Evolutionary conservation across 2,797 vertebrate species (phyloP).

Genomic region (Eulemur mongoz): DNA sequence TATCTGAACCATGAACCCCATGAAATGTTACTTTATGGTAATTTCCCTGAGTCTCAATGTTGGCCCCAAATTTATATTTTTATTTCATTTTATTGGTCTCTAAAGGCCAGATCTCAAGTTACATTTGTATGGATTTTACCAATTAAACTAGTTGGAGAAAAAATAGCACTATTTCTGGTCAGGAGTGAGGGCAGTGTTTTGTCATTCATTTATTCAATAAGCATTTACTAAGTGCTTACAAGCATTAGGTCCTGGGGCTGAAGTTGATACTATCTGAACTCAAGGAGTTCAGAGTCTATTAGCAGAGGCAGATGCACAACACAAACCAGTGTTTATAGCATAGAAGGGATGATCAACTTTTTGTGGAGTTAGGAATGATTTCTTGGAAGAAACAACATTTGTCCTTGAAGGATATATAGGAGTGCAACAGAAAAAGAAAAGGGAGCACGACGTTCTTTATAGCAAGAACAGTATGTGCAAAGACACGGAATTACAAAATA

Average conservation of each 20-base stretch:
- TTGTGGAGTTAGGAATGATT: not conserved
- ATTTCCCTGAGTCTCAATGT: conserved; percentile 71
- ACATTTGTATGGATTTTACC: conserved; percentile 69
- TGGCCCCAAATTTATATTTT: conserved; percentile 65
- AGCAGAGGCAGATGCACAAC: not conserved
- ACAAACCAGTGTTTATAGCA: not conserved
- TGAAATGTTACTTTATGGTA: conserved; percentile 72
- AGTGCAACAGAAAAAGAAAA: not conserved
- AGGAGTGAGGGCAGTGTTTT: conserved; percentile 49
- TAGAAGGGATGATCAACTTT: not conserved
- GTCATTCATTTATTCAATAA: conserved; percentile 65
- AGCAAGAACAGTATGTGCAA: not conserved
- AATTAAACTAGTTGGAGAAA: conserved; percentile 73
- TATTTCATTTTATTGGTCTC: conserved; percentile 75
- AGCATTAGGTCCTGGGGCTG: conserved; percentile 9
- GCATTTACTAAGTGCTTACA: conserved; percentile 41
- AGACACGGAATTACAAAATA: not conserved
- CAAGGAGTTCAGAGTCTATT: not conserved
- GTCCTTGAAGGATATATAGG: not conserved
- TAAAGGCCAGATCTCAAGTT: conserved; percentile 62
- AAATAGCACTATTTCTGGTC: conserved; percentile 58
- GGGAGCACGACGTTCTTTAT: not conserved
- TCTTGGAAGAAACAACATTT: conserved; percentile 34
- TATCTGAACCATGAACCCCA: conserved; percentile 75
- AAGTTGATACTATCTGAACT: not conserved